A percentile compares a stretch with the other conserved stretches of the same genome.
Conservation (phyloP, 2,113 vertebrate species). For the Rhea pennata region DNA sequence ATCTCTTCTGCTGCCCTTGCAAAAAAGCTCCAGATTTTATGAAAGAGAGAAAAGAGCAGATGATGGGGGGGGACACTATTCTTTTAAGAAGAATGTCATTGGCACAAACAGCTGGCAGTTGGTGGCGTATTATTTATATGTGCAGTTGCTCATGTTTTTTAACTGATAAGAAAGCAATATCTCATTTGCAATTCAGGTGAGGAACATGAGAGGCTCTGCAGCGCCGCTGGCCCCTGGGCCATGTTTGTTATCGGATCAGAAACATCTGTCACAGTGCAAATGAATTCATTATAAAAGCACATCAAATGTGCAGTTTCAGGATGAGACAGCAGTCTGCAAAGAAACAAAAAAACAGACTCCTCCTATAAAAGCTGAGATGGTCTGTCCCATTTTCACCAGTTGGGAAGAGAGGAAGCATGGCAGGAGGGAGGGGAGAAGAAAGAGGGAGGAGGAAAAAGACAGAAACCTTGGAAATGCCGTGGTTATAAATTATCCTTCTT, state of each 20-base stretch:
- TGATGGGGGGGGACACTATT: not conserved
- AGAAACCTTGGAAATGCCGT: not conserved
- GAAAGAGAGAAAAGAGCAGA: conserved; percentile 4
- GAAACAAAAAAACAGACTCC: not conserved
- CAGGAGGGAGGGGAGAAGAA: not conserved
- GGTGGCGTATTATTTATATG: conserved; percentile 45
- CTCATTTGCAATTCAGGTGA: conserved; percentile 49
- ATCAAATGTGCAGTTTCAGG: conserved; percentile 15
- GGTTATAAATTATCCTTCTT: conserved; percentile 3
- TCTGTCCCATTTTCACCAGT: not conserved
- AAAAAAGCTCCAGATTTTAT: conserved; percentile 25
- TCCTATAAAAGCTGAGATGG: not conserved
- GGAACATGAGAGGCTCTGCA: not conserved
- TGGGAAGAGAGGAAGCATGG: not conserved
- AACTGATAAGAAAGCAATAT: conserved; percentile 50
- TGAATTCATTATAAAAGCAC: not conserved
- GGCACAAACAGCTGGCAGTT: conserved; percentile 66
- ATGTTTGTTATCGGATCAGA: not conserved
- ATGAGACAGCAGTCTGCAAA: conserved; percentile 23
- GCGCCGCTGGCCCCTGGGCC: not conserved
- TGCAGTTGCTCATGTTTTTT: conserved; percentile 37
- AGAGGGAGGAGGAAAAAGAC: not conserved
- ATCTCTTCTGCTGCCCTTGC: not conserved
- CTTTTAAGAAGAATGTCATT: conserved; percentile 39
- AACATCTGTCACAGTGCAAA: conserved; percentile 38